Conservation (phyloP, 2,113 vertebrate genomes). For the Nasalis larvatus region DNA sequence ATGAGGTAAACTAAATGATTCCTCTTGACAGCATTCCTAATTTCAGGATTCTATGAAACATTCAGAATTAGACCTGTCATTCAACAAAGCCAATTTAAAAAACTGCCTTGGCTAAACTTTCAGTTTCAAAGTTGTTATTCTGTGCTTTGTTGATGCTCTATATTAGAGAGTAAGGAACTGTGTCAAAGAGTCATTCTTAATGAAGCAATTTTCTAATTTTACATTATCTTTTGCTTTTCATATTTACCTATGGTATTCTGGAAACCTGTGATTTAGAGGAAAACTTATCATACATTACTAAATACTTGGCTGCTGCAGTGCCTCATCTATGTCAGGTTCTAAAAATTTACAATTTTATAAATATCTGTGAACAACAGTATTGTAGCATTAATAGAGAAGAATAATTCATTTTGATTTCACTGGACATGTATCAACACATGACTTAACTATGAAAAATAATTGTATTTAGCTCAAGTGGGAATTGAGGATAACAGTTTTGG, state of each 20-base stretch:
- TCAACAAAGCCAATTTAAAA: constrained; percentile 28
- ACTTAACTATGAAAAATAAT: not conserved
- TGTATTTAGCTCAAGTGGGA: not conserved
- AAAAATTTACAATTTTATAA: constrained; percentile 66
- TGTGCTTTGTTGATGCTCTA: not conserved
- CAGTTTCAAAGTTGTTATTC: constrained; percentile 45
- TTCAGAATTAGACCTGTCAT: constrained; percentile 49
- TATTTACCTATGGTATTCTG: constrained; percentile 60
- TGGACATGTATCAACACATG: not conserved
- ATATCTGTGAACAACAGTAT: constrained; percentile 60
- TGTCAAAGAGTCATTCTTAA: constrained; percentile 38
- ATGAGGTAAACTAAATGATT: constrained; percentile 30
- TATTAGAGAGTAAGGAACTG: not conserved
- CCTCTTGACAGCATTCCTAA: not conserved
- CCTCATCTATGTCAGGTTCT: constrained; percentile 25
- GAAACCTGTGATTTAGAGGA: constrained; percentile 60
- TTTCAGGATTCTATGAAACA: constrained; percentile 13
- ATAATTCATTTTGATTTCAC: constrained; percentile 27
- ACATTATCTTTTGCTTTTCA: constrained; percentile 21
- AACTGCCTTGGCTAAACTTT: constrained; percentile 36
- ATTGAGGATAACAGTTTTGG: constrained; percentile 4
- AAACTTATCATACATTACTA: constrained; percentile 39
- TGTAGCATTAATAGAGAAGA: constrained; percentile 34
- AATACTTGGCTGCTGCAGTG: not conserved
- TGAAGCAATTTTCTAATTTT: constrained; percentile 44